Evolutionary conservation across 2,113 vertebrate genomes (phyloP).

Genomic region (Alces alces): DNA sequence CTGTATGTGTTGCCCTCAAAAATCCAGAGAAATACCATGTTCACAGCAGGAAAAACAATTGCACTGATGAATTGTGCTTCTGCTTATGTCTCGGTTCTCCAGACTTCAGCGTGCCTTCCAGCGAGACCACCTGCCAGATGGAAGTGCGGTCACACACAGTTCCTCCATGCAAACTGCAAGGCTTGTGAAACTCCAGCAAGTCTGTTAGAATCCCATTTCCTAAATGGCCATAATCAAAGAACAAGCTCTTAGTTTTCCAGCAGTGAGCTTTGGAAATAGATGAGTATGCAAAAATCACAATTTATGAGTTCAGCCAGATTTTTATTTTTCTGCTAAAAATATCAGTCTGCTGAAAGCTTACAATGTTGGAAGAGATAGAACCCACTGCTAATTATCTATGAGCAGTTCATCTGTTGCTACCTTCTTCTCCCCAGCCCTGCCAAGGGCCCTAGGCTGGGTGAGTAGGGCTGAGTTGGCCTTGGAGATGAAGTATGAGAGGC

Average conservation of each 20-base stretch:
- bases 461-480: not conserved
- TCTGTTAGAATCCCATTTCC: not conserved
- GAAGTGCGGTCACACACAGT: not conserved
- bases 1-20: not conserved
- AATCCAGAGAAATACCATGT: not conserved
- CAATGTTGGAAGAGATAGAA: not conserved
- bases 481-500: not conserved
- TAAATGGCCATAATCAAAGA: not conserved
- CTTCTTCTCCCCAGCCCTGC: not conserved
- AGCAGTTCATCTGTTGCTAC: not conserved
- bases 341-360: not conserved
- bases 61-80: not conserved
- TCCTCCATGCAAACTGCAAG: not conserved
- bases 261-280: not conserved
- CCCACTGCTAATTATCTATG: not conserved
- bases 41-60: conserved; percentile 17
- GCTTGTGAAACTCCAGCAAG: not conserved
- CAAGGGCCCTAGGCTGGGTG: not conserved
- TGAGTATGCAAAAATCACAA: not conserved
- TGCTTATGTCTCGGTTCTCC: not conserved
- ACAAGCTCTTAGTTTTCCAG: not conserved
- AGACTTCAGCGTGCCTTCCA: not conserved
- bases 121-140: not conserved
- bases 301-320: not conserved
- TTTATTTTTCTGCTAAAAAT: conserved; percentile 2